Evolutionary conservation across 2,797 vertebrate genomes (phyloP).

Genomic region (Sardinella longiceps): DNA sequence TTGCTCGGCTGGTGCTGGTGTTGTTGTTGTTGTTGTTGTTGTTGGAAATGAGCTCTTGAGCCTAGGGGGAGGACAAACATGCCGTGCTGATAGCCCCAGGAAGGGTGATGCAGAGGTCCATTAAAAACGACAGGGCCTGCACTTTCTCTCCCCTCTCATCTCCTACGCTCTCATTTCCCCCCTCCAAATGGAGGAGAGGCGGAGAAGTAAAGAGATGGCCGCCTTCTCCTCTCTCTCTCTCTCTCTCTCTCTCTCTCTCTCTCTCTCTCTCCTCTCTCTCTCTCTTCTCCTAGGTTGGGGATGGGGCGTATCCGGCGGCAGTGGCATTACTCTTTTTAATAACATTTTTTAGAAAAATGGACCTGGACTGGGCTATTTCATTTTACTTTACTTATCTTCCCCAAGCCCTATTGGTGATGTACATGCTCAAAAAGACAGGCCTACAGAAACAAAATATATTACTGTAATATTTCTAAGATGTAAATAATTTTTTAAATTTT

Average conservation of each 20-base stretch:
- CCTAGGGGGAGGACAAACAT: not conserved
- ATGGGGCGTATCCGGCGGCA: too few relatives aligned
- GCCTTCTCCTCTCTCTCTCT: not conserved
- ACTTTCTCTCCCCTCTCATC: not conserved
- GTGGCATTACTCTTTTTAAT: not conserved
- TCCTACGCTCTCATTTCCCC: not conserved
- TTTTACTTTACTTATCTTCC: too few relatives aligned
- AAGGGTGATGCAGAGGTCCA: not conserved
- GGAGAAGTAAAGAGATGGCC: not conserved
- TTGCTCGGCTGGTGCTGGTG: not conserved
- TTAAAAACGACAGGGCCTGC: not conserved
- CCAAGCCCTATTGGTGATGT: too few relatives aligned
- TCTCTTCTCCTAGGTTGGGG: too few relatives aligned
- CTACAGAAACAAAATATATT: too few relatives aligned
- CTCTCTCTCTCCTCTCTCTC: too few relatives aligned
- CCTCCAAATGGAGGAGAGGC: not conserved
- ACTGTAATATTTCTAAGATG: too few relatives aligned
- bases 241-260: not conserved
- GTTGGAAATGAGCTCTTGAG: not conserved
- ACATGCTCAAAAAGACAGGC: not conserved
- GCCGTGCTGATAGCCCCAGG: not conserved
- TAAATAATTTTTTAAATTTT: too few relatives aligned
- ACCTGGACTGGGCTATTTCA: too few relatives aligned
- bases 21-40: not conserved
- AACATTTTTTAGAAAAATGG: not conserved